phyloP scores from a whole-genome alignment of 1,140 invertebrate genomes.

The Drosophila micromelanica region DNA sequence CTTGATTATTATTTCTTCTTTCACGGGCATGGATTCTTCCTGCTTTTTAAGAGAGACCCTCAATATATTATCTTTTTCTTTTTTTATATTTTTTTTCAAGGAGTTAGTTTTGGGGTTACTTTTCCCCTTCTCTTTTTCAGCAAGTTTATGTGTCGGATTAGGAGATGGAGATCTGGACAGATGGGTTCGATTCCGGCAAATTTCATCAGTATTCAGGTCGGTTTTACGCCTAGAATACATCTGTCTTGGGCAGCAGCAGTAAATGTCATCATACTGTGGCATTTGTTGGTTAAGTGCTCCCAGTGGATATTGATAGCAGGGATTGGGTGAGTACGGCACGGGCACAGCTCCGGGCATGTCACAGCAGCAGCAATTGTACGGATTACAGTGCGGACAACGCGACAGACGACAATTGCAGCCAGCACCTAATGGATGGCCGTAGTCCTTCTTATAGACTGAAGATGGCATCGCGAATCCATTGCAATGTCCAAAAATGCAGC shows the following conservation, averaged over 20 bases:
- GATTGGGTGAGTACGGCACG: not conserved
- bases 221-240: conserved; percentile 3
- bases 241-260: not conserved
- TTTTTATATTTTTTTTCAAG: not conserved
- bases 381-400: not conserved
- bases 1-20: conserved; percentile 7
- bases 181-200: conserved; percentile 2
- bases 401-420: not conserved
- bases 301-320: not conserved
- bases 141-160: not conserved
- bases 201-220: conserved; percentile 41
- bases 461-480: not conserved
- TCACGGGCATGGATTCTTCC: not conserved
- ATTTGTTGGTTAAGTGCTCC: not conserved
- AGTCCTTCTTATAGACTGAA: conserved; percentile 36
- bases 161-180: not conserved
- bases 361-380: not conserved
- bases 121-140: not conserved
- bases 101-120: not conserved
- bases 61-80: not conserved
- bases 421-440: not conserved
- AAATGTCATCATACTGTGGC: not conserved
- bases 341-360: not conserved
- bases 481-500: conserved; percentile 12
- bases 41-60: not conserved